Evolutionary conservation across 2,797 vertebrate genomes (phyloP), one percentile per base, ranked within the genome.

Genomic region (Betta splendens): DNA sequence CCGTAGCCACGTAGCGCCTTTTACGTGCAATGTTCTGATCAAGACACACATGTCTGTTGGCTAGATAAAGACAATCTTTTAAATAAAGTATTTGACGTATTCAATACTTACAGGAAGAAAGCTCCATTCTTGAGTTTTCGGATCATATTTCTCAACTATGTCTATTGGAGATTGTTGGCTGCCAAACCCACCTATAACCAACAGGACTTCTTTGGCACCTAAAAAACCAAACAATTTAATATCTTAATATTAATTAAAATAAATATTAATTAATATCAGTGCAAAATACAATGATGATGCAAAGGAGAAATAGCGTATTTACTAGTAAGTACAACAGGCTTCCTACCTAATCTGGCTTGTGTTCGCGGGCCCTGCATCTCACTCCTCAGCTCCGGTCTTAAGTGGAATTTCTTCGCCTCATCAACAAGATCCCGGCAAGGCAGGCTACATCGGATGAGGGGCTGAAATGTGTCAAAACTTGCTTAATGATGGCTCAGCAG

Each of bases 321-420:
- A 28, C 26, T 29, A 12, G 4, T 37, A 28, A 56, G n/a, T n/a
- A n/a, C 56, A 56, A 35, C 40, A 45, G 35, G 23, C 61, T 43
- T 54, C 46, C 20, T 36, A 89, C 87, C 97, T 82, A 99, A 86
- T 83, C 97, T 93, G 44, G 96, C 94, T 84, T 97, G 93, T 31
- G 97, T 99, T 81, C 97, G 93, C 43, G 96, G 95, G 58, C 97
- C 95, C 73, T 99, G 97, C 97, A 99, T 99, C 76, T 99, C 96
- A 79, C 95, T 98, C 50, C 97, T 92, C 50, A 99, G 92, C 80
- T 99, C 97, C 0, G 97, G 97, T 47, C 97, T 92, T 68, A 99
- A 86, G 72, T 99, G 97, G 84, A 99, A 99, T 81, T 99, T 99
- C 92, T 99, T 99, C 45, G 97, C 97, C 91, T 99, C 97, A 1